Base-by-base conservation (phyloP, 2,797 vertebrate genomes). In the Setipinna tenuifilis region DNA sequence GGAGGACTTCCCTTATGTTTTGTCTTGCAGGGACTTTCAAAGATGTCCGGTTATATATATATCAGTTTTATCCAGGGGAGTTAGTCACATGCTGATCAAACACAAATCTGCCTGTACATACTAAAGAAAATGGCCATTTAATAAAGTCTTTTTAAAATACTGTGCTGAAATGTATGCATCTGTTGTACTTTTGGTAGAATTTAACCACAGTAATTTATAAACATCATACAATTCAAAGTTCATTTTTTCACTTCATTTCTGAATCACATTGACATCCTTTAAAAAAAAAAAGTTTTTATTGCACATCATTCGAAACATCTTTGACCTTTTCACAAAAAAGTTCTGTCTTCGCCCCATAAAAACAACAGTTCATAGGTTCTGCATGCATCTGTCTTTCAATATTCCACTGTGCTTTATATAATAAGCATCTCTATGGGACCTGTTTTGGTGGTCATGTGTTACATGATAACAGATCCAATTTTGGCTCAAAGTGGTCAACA, bases 91-190 rank as follows among this genome's bases (percentile, higher is more conserved):
- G 87, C 90, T 83, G 88, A 91, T 86, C 85, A 88, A 89, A 81
- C 92, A 93, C 86, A 94, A 88, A 93, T 95, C 93, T 94, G 93
- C 92, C 93, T 95, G 95, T 96, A 95, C 94, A 95, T 95, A 96
- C 88, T 92, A 93, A 87, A 87, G 86, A 89, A 89, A 86, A 91
- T 90, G 85, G 80, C 90, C 90, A 89, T 92, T 92, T 92, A 92
- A 92, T 92, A 91, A 91, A 90, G 80, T 83, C 84, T 90, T 90
- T 91, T 90, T 89, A 75, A 86, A 86, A 35, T 85, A 88, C 58
- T 65, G 61, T 78, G 31, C 2, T 44, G 19, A 78, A 21, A 78
- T 78, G 16, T 41, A 44, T 78, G 71, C 17, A 44, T 78, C 41
- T 78, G 17, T 78, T 44, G 19, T 78, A 35, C 9, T 71, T 71